Evolutionary conservation across 1,140 invertebrate species (phyloP).

Genomic region (Lasioglossum baleicum): DNA sequence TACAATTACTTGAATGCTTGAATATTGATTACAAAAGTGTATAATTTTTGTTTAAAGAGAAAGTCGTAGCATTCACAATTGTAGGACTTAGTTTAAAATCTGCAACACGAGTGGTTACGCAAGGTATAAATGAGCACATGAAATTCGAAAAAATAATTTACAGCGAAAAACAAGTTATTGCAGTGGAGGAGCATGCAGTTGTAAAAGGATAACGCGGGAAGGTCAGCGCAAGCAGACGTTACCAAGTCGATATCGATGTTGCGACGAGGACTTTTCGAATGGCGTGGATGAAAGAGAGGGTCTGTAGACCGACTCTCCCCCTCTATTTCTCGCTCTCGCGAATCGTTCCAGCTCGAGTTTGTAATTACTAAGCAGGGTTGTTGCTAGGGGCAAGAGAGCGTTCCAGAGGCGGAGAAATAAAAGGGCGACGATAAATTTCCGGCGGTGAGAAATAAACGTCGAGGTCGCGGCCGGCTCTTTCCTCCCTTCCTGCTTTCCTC

Average conservation of each 20-base stretch:
- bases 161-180: too few species aligned
- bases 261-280: not conserved
- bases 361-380: conserved; percentile 46
- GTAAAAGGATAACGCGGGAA: not conserved
- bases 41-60: too few species aligned
- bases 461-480: conserved; percentile 29
- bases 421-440: conserved; percentile 44
- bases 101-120: too few species aligned
- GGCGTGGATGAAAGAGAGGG: not conserved
- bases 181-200: too few species aligned
- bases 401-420: conserved; percentile 29
- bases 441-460: conserved; percentile 38
- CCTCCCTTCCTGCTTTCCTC: not conserved
- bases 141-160: too few species aligned
- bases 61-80: too few species aligned
- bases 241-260: conserved; percentile 16
- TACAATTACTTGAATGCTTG: too few species aligned
- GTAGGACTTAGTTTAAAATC: too few species aligned
- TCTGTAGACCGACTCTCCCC: too few species aligned
- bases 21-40: too few species aligned
- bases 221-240: not conserved
- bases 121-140: too few species aligned
- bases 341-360: conserved; percentile 32
- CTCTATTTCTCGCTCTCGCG: not conserved
- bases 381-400: conserved; percentile 39